Evolutionary conservation across 2,113 vertebrate genomes (phyloP).

Genomic region (Cebidichthys violaceus): DNA sequence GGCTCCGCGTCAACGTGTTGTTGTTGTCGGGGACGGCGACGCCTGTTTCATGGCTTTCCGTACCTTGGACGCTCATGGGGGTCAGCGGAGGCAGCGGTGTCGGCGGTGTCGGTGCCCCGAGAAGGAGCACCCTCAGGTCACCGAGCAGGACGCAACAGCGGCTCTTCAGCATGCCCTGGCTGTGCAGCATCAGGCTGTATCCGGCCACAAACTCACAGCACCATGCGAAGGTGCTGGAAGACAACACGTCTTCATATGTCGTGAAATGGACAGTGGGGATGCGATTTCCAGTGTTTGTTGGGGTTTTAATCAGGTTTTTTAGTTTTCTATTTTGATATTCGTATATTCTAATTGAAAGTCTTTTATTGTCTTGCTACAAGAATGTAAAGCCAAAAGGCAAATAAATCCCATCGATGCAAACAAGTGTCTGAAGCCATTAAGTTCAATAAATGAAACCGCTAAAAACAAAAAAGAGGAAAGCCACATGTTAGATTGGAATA

Average conservation of each 20-base stretch:
- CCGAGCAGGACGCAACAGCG: conserved; percentile 96
- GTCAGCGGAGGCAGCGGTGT: conserved; percentile 83
- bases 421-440: conserved; percentile 85
- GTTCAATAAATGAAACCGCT: conserved; percentile 58
- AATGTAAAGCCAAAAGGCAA: conserved; percentile 60
- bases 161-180: conserved; percentile 96
- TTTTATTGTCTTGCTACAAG: conserved; percentile 55
- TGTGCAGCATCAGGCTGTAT: conserved; percentile 89
- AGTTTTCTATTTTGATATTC: conserved; percentile 14
- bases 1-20: conserved; percentile 84
- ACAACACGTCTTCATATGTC: conserved; percentile 61
- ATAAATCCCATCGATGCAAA: conserved; percentile 78
- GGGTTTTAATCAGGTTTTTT: conserved; percentile 25
- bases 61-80: conserved; percentile 88
- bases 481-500: conserved; percentile 68
- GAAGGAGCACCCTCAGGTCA: conserved; percentile 96
- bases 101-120: conserved; percentile 89
- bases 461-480: conserved; percentile 54
- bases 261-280: conserved; percentile 29
- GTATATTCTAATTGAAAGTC: conserved; percentile 17
- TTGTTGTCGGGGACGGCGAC: conserved; percentile 84
- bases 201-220: conserved; percentile 81
- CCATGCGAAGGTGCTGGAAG: conserved; percentile 82
- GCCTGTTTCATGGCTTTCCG: conserved; percentile 76
- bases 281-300: conserved; percentile 32